These are phyloP conservation scores for Pteria penguin DNA, from an alignment of 2,888 invertebrate genomes.

Conservation along the genomic window DNA sequence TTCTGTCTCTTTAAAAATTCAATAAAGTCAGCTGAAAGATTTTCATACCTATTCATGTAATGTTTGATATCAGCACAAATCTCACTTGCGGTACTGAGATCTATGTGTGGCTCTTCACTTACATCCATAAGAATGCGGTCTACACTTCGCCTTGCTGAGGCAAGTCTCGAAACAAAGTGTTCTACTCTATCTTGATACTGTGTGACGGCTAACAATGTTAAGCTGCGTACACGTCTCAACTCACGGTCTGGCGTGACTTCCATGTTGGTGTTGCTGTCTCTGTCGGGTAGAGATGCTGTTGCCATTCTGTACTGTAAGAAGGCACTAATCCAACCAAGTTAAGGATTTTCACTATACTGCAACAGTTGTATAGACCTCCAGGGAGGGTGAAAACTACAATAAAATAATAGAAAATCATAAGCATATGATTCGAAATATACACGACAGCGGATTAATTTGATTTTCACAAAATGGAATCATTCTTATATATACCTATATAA, in stretches of 20 bases:
- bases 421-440: background rate
- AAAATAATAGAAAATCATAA: background rate
- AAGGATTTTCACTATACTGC: background rate
- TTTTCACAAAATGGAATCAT: background rate
- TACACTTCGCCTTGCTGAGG: background rate
- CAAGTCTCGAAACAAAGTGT: background rate
- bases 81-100: no score
- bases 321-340: background rate
- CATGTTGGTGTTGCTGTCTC: background rate
- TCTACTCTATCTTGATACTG: background rate
- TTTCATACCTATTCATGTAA: background rate
- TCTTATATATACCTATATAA: no score
- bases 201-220: background rate
- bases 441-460: background rate
- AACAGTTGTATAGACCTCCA: background rate
- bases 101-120: no score
- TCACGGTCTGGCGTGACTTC: background rate
- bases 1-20: background rate
- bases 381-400: background rate
- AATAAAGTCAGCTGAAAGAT: background rate
- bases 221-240: background rate
- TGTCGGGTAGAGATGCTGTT: background rate
- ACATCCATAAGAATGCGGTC: background rate
- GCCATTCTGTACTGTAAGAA: background rate
- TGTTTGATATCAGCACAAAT: no score